Conservation (phyloP, 2,888 invertebrate species). For the Ormyrus labotus region DNA sequence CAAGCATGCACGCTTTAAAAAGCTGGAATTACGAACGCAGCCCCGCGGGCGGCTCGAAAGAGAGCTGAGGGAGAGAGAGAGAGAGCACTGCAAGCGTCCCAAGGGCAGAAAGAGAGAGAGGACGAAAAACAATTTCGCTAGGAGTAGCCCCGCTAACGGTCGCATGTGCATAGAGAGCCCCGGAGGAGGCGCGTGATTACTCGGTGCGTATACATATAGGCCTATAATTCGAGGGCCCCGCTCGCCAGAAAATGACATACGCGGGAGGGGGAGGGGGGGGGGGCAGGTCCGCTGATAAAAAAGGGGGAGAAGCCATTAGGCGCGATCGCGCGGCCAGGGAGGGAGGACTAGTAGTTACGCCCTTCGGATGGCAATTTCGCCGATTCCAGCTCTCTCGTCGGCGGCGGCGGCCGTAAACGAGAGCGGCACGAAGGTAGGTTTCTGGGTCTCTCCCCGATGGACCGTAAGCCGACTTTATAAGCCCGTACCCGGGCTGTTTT, state of each 20-base stretch:
- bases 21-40: not conserved
- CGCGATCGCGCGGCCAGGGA: not conserved
- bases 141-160: too few species aligned
- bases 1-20: not conserved
- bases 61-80: not conserved
- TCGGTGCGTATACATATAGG: too few species aligned
- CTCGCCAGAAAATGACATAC: too few species aligned
- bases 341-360: too few species aligned
- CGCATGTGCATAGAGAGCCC: too few species aligned
- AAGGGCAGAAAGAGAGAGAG: not conserved
- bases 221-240: too few species aligned
- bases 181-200: not conserved
- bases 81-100: not conserved
- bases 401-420: not conserved
- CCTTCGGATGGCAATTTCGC: too few species aligned
- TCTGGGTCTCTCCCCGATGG: slow-evolving; percentile 16
- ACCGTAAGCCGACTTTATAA: not conserved
- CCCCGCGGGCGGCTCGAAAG: not conserved
- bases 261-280: too few species aligned
- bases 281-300: too few species aligned
- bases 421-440: slow-evolving; percentile 27
- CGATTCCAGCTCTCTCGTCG: too few species aligned
- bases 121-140: too few species aligned
- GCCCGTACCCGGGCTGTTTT: not conserved
- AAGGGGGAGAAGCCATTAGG: not conserved